phyloP scores from a whole-genome alignment of 1,140 invertebrate genomes.

The Philotrypesis tridentata region DNA sequence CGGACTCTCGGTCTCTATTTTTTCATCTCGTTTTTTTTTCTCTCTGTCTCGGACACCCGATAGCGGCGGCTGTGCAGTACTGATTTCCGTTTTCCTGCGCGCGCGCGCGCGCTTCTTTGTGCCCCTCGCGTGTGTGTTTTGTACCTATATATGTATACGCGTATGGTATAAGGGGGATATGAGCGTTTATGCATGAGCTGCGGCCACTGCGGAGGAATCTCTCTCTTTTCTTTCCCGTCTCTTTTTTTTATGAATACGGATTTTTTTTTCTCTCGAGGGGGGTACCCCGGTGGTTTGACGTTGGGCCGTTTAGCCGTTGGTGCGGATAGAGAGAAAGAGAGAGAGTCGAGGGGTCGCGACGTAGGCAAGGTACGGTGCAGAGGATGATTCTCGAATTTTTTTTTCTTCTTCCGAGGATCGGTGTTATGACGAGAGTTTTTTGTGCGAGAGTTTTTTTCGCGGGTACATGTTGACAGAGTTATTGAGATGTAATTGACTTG shows the following conservation, averaged over 20 bases:
- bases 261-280: slow-evolving; percentile 32
- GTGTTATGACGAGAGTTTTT: slow-evolving; percentile 46
- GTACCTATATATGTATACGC: no score
- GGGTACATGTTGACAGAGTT: slow-evolving; percentile 35
- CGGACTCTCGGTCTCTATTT: slow-evolving; percentile 13
- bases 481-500: slow-evolving; percentile 47
- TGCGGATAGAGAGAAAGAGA: no score
- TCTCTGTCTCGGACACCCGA: slow-evolving; percentile 56
- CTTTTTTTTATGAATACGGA: slow-evolving; percentile 44
- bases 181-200: not conserved
- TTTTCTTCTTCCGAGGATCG: slow-evolving; percentile 15
- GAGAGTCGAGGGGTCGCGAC: not conserved
- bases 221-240: not conserved
- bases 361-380: not conserved
- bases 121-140: no score
- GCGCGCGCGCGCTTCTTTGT: not conserved
- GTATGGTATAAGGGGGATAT: not conserved
- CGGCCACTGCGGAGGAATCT: not conserved
- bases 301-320: slow-evolving; percentile 28
- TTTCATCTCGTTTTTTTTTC: slow-evolving; percentile 51
- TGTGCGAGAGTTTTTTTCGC: not conserved
- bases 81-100: not conserved
- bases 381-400: slow-evolving; percentile 28
- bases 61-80: slow-evolving; percentile 46
- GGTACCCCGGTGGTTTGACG: slow-evolving; percentile 39